A percentile compares a stretch with the other conserved stretches of the same genome.
Evolutionary conservation across 1,140 invertebrate species (phyloP).

Genomic region (Vanessa tameamea): DNA sequence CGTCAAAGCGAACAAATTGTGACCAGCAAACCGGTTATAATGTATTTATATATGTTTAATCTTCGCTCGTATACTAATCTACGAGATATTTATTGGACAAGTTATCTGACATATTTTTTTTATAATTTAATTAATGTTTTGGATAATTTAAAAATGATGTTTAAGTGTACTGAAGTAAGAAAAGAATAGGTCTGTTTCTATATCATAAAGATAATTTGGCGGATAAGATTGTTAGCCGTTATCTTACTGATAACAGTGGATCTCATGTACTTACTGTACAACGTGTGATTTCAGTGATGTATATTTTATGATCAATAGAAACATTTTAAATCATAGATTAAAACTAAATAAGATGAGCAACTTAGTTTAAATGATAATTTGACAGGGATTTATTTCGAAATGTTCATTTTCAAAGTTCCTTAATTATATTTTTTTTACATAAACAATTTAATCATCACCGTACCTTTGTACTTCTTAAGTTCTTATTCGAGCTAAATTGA

Average conservation of each 20-base stretch:
- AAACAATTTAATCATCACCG: conserved; percentile 33
- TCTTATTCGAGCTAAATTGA: conserved; percentile 24
- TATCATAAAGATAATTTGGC: conserved; percentile 31
- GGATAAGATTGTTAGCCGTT: conserved; percentile 57
- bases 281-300: neutral
- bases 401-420: neutral
- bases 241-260: conserved; percentile 62
- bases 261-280: conserved; percentile 34
- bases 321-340: neutral
- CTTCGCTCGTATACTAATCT: neutral
- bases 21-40: neutral
- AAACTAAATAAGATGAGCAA: too few relatives aligned
- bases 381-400: too few relatives aligned
- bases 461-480: conserved; percentile 18
- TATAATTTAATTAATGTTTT: too few relatives aligned
- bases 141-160: neutral
- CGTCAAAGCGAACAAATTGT: conserved; percentile 5
- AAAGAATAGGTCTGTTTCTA: conserved; percentile 8
- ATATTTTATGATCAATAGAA: neutral
- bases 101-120: too few relatives aligned
- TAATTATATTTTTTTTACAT: conserved; percentile 21
- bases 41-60: neutral
- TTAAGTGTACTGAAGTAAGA: neutral
- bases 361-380: too few relatives aligned
- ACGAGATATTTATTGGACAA: neutral